A percentile compares a stretch with the other conserved stretches of the same genome.
phyloP scores from a whole-genome alignment of 2,113 vertebrate genomes.

The Aegotheles bennettii region DNA sequence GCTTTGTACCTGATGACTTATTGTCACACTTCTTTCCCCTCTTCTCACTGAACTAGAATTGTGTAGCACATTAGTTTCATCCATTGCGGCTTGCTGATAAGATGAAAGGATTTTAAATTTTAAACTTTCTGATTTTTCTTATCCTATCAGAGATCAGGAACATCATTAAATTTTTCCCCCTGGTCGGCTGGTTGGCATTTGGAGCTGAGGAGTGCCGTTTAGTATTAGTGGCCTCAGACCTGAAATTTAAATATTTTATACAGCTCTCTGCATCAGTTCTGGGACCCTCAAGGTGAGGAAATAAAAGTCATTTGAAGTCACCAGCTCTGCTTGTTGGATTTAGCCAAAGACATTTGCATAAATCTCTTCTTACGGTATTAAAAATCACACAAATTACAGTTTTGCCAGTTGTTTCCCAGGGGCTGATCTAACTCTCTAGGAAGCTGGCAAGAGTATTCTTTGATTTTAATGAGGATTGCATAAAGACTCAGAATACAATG shows the following conservation, averaged over 20 bases:
- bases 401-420: not conserved
- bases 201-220: not conserved
- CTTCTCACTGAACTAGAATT: constrained; percentile 4
- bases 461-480: not conserved
- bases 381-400: not conserved
- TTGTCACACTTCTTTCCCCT: constrained; percentile 10
- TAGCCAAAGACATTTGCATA: not conserved
- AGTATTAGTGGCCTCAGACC: not conserved
- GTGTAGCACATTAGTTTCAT: not conserved
- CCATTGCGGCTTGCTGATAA: not conserved
- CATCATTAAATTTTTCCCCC: not conserved
- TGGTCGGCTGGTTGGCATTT: not conserved
- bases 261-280: not conserved
- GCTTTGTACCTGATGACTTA: constrained; percentile 38
- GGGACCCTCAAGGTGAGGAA: not conserved
- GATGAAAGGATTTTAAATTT: constrained; percentile 16
- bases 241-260: not conserved
- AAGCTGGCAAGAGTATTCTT: not conserved
- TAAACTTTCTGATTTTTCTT: not conserved
- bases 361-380: not conserved
- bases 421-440: not conserved
- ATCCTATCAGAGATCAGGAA: not conserved
- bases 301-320: not conserved
- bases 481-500: not conserved
- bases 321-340: not conserved